These are phyloP conservation scores for Cancer borealis DNA, from an alignment of 2,888 invertebrate genomes.

Conservation along the genomic window DNA sequence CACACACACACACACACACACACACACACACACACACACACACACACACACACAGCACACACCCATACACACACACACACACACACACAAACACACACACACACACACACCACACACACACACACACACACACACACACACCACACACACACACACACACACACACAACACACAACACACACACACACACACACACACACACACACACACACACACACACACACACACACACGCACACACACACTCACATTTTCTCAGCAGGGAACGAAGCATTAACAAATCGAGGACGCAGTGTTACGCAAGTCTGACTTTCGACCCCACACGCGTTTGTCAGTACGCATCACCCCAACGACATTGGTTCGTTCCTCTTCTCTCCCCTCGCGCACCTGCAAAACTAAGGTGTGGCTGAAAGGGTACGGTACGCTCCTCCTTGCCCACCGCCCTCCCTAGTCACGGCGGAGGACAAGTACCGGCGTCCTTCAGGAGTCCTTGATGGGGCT, in stretches of 20 bases:
- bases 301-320: not conserved
- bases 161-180: too few species aligned
- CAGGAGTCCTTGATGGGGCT: not conserved
- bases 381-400: not conserved
- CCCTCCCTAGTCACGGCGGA: constrained; percentile 6
- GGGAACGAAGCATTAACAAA: not conserved
- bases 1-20: too few species aligned
- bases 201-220: constrained; percentile 33
- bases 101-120: not conserved
- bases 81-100: constrained; percentile 1
- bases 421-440: constrained; percentile 11
- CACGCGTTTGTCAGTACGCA: constrained; percentile 2
- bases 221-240: constrained; percentile 35
- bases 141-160: too few species aligned
- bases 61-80: too few species aligned
- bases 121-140: too few species aligned
- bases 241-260: not conserved
- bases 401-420: constrained; percentile 5
- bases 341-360: not conserved
- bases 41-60: too few species aligned
- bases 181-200: constrained; percentile 14
- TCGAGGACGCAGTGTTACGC: constrained; percentile 4
- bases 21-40: too few species aligned
- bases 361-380: not conserved
- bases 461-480: constrained; percentile 24